Base-by-base conservation (phyloP, 1,140 invertebrate genomes). In the Hyposmocoma kahamanoa region DNA sequence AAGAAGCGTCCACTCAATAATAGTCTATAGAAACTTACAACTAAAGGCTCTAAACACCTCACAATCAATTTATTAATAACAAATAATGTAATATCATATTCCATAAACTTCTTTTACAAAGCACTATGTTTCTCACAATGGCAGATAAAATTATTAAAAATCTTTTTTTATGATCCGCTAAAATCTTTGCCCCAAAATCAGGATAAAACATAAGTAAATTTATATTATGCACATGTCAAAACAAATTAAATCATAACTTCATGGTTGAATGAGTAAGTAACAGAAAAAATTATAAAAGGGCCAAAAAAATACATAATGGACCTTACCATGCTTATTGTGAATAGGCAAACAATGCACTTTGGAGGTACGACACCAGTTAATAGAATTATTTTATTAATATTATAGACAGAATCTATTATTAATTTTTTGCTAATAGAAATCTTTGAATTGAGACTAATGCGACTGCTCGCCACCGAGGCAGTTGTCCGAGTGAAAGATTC, bases 181-280 rank as follows among this genome's bases (percentile, higher is more conserved):
- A n/a, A n/a, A n/a, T n/a, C n/a, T n/a, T n/a, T n/a, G n/a, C n/a
- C n/a, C n/a, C n/a, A n/a, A n/a, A n/a, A n/a, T n/a, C n/a, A n/a
- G n/a, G n/a, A n/a, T n/a, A n/a, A n/a, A n/a, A n/a, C n/a, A n/a
- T n/a, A n/a, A n/a, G n/a, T n/a, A n/a, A n/a, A n/a, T n/a, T 54
- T 50, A 72, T 69, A 77, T 72, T 78, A 69, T 68, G 68, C 71
- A 62, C 70, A 73, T 81, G 80, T 80, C 80, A 81, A 71, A 84
- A 84, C 76, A 75, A 66, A 80, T 84, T 68, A 77, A 67, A 82
- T 80, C 80, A 84, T 84, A 82, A 81, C 71, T 84, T 68, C 62
- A 79, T 47, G 51, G 53, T 68, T 77, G 69, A 82, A 75, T 82
- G 66, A 77, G 51, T 65, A 67, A 56, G 59, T 62, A 67, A 58